Evolutionary conservation across 2,888 invertebrate species (phyloP), one percentile per base, ranked within the genome.

Genomic region (Drosophila fungiperda): DNA sequence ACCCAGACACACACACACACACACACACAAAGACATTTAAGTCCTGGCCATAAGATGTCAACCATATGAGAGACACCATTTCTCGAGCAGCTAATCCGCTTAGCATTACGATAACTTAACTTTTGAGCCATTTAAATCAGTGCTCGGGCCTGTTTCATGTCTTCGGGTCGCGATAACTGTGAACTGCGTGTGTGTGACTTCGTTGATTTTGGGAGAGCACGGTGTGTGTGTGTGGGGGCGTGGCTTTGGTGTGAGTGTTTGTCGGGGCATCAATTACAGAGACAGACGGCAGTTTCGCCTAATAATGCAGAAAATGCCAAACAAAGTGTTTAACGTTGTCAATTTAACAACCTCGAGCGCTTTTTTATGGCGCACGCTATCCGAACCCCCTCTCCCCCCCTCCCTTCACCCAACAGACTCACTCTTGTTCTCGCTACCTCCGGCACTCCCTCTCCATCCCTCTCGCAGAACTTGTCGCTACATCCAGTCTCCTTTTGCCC

Each of bases 261-360:
- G 77, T 53, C 64, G 61, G 60, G 69, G 90, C 89, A 90, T 90
- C 86, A 90, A 90, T 86, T 89, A 88, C 89, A 86, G 70, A 69
- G 74, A 72, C 77, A 84, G 82, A 75, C 70, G 75, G 61, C 78
- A 76, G 81, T 83, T 90, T 87, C 68, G 90, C 87, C 87, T 87
- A 87, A 87, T 87, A 87, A 90, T 87, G 87, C 87, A 89, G 87
- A 90, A 87, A 89, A 90, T 87, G 90, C 87, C 90, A 87, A 90
- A 87, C 87, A 87, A 89, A 90, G 90, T 87, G 87, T 90, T 87
- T 90, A 87, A 90, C 87, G 87, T 87, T 87, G 90, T 87, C 87
- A 90, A 87, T 87, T 87, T 90, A 90, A 87, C 87, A 89, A 89
- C 84, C 84, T 89, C 84, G 87, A 83, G 87, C 89, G 87, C 86